A percentile compares a stretch with the other conserved stretches of the same genome.
These are phyloP conservation scores for Lytechinus pictus DNA, from an alignment of 35 echinoderm and acorn worm species.

Conservation along the genomic window DNA sequence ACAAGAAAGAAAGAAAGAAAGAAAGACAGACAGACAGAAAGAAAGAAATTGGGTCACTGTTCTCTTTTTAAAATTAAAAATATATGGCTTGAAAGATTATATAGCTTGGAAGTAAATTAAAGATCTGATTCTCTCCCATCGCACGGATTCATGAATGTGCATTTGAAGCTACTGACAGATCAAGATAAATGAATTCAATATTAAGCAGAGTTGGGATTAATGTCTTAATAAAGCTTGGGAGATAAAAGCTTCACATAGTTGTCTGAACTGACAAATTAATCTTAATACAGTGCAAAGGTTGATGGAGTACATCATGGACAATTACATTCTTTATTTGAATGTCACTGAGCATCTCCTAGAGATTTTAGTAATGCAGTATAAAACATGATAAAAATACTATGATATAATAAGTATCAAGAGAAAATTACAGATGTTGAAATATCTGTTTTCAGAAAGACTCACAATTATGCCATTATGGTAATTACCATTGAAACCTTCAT, in stretches of 20 bases:
- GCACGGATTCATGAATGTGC: not conserved
- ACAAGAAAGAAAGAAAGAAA: too few relatives aligned
- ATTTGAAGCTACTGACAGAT: not conserved
- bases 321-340: too few relatives aligned
- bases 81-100: not conserved
- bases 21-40: too few relatives aligned
- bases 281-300: not conserved
- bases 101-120: not conserved
- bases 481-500: too few relatives aligned
- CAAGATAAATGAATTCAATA: constrained; percentile 4
- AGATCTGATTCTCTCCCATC: not conserved
- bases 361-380: too few relatives aligned
- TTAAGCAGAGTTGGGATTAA: not conserved
- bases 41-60: not conserved
- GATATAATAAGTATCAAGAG: too few relatives aligned
- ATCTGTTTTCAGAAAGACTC: too few relatives aligned
- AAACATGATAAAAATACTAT: too few relatives aligned
- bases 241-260: not conserved
- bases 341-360: too few relatives aligned
- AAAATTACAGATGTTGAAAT: too few relatives aligned
- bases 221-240: not conserved
- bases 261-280: not conserved
- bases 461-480: too few relatives aligned
- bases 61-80: not conserved
- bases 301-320: not conserved